phyloP scores from a whole-genome alignment of 2,888 invertebrate genomes.

The Parnassius apollo region DNA sequence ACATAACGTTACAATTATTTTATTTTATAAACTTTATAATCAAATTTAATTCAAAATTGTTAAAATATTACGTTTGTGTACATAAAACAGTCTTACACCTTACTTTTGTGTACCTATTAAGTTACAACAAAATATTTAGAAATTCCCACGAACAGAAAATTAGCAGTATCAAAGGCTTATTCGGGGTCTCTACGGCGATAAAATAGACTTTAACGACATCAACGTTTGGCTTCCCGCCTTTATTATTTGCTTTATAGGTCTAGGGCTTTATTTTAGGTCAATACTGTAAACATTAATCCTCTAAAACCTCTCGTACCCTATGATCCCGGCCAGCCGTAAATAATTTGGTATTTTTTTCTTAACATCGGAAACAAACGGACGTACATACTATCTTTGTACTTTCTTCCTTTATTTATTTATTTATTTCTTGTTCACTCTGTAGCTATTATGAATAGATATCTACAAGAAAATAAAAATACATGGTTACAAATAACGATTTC shows the following conservation, averaged over 20 bases:
- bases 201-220: constrained; percentile 52
- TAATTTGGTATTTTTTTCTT: background rate
- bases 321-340: background rate
- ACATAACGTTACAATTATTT: too few relatives aligned
- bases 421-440: too few relatives aligned
- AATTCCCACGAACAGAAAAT: constrained; percentile 35
- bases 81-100: background rate
- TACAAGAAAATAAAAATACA: too few relatives aligned
- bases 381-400: too few relatives aligned
- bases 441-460: too few relatives aligned
- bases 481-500: too few relatives aligned
- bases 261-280: constrained; percentile 38
- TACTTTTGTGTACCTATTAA: constrained; percentile 4
- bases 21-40: too few relatives aligned
- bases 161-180: constrained; percentile 42
- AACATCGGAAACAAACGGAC: too few relatives aligned
- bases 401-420: too few relatives aligned
- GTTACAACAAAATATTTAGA: constrained; percentile 17
- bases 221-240: constrained; percentile 44
- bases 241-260: constrained; percentile 54
- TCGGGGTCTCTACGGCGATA: constrained; percentile 43
- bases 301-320: constrained; percentile 4
- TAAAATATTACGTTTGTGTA: too few relatives aligned
- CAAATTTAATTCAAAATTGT: too few relatives aligned
- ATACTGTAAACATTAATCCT: constrained; percentile 27